These are phyloP conservation scores for Eupsilia transversa DNA, from an alignment of 2,888 invertebrate genomes.

Conservation along the genomic window DNA sequence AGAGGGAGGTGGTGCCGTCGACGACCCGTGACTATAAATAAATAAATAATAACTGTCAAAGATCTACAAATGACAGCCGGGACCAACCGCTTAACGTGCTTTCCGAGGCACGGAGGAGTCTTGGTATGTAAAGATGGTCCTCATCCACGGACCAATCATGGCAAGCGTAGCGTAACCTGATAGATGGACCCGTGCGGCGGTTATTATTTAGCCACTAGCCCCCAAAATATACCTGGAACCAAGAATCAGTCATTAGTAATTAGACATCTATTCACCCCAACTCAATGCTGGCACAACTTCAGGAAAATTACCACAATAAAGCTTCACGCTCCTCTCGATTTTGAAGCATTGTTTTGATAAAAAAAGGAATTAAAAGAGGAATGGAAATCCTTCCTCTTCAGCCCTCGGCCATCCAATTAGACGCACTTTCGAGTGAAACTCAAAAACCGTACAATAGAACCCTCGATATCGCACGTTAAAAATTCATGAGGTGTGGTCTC, in stretches of 20 bases:
- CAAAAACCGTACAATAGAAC: constrained; percentile 83
- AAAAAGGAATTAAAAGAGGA: constrained; percentile 66
- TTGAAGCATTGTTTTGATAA: constrained; percentile 62
- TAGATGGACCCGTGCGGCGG: too few species aligned
- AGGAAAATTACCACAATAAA: constrained; percentile 50
- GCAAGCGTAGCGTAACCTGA: too few species aligned
- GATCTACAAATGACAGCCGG: too few species aligned
- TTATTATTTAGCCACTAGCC: too few species aligned
- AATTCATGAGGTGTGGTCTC: constrained; percentile 75
- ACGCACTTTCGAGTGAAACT: constrained; percentile 78
- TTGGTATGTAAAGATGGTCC: too few species aligned
- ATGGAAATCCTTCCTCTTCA: constrained; percentile 75
- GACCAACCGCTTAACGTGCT: too few species aligned
- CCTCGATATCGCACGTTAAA: constrained; percentile 84
- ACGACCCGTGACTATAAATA: too few species aligned
- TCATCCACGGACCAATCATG: too few species aligned
- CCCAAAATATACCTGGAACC: background rate
- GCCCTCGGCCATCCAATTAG: constrained; percentile 84
- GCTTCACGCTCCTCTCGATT: constrained; percentile 48
- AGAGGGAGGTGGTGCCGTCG: too few species aligned
- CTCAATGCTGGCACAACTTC: constrained; percentile 18
- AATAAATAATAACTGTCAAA: too few species aligned
- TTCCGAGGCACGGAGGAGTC: too few species aligned
- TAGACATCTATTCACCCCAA: constrained; percentile 17
- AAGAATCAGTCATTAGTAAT: constrained; percentile 15